A percentile compares a stretch with the other conserved stretches of the same genome.
Evolutionary conservation across 2,888 invertebrate genomes (phyloP).

Genomic region (Chirona hameri): DNA sequence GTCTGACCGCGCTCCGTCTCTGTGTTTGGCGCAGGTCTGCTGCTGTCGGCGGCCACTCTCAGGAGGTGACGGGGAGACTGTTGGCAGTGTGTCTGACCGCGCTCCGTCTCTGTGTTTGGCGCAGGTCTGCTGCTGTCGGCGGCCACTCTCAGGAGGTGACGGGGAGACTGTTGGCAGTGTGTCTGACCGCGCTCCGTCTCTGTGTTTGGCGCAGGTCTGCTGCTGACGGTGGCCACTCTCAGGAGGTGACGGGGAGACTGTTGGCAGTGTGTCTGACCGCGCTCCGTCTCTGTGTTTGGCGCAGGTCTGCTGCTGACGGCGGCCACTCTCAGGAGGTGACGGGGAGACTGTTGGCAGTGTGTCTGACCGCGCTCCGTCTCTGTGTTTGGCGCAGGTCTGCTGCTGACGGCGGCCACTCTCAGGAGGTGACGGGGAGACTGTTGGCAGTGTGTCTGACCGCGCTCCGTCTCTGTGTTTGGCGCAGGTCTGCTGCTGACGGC

Average conservation of each 20-base stretch:
- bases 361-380: too few relatives aligned
- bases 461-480: too few relatives aligned
- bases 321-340: neutral
- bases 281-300: too few relatives aligned
- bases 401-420: neutral
- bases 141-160: neutral
- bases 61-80: conserved; percentile 1
- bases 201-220: neutral
- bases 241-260: conserved; percentile 1
- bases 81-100: too few relatives aligned
- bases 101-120: too few relatives aligned
- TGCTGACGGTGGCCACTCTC: neutral
- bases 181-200: too few relatives aligned
- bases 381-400: neutral
- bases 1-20: too few relatives aligned
- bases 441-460: too few relatives aligned
- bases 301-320: neutral
- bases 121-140: neutral
- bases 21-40: neutral
- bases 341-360: too few relatives aligned
- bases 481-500: neutral
- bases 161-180: too few relatives aligned
- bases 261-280: too few relatives aligned
- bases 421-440: conserved; percentile 1
- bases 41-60: neutral